Percentiles rank a stretch among this genome's conserved stretches.
phyloP scores from a whole-genome alignment of 2,113 vertebrate genomes.

The Sturnus vulgaris region DNA sequence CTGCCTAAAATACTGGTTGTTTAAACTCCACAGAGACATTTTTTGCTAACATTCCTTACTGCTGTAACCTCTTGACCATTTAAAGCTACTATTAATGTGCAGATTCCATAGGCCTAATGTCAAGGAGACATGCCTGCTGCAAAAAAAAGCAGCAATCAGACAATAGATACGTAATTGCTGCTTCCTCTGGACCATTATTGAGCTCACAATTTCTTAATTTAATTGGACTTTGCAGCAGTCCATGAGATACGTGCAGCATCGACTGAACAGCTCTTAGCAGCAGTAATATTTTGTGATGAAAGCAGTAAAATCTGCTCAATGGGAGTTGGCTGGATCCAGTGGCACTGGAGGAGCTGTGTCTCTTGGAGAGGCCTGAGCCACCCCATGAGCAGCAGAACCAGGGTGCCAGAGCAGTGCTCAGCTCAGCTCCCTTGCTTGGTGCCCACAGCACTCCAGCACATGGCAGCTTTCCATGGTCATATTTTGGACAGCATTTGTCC shows the following conservation, averaged over 20 bases:
- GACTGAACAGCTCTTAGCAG: background rate
- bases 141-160: background rate
- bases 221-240: background rate
- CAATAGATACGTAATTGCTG: background rate
- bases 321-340: background rate
- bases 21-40: conserved; percentile 59
- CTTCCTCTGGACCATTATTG: background rate
- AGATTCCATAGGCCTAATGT: conserved; percentile 28
- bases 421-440: background rate
- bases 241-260: rapidly evolving
- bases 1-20: conserved; percentile 51
- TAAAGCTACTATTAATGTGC: conserved; percentile 38
- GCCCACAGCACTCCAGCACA: background rate
- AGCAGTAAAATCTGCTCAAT: background rate
- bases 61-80: conserved; percentile 45
- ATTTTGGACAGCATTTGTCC: background rate
- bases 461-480: background rate
- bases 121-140: conserved; percentile 6
- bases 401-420: background rate
- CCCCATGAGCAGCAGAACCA: background rate
- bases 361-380: background rate
- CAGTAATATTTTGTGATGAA: background rate
- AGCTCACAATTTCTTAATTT: background rate
- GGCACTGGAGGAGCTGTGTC: background rate
- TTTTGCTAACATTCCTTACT: conserved; percentile 40